phyloP scores from a whole-genome alignment of 2,113 vertebrate species.

The Uropsilus gracilis region DNA sequence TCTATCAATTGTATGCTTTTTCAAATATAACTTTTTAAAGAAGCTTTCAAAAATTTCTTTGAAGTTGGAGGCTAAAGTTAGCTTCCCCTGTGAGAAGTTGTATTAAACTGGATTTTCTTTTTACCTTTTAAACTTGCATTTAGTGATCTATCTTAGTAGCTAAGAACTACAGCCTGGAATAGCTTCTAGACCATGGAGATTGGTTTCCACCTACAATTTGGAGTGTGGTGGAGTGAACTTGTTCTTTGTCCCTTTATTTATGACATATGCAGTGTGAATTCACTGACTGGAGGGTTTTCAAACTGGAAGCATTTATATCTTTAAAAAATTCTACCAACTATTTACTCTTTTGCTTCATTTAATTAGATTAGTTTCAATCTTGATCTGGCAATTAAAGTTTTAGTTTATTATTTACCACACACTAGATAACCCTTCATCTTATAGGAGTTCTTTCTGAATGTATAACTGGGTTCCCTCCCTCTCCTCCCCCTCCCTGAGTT shows the following conservation, averaged over 20 bases:
- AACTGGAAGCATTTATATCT: neutral
- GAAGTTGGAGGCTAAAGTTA: conserved; percentile 58
- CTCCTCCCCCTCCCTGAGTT: too few species aligned
- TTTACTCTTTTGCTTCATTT: conserved; percentile 34
- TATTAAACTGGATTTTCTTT: conserved; percentile 50
- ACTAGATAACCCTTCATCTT: conserved; percentile 15
- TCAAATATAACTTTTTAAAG: conserved; percentile 71
- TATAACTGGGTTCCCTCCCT: neutral
- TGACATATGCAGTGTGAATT: conserved; percentile 12
- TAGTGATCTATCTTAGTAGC: conserved; percentile 41
- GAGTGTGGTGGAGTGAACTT: too few species aligned
- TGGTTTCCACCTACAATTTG: neutral
- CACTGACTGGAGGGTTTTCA: conserved; percentile 26
- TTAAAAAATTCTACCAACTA: neutral
- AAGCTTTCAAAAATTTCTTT: conserved; percentile 65
- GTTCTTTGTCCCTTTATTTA: neutral
- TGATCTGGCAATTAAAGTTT: conserved; percentile 1
- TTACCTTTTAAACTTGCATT: neutral
- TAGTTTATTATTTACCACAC: conserved; percentile 17
- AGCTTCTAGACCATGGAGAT: neutral
- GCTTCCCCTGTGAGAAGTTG: conserved; percentile 34
- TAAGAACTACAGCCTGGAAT: neutral
- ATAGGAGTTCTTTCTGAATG: neutral
- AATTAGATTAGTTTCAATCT: conserved; percentile 27
- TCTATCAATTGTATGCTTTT: conserved; percentile 56